Conservation (phyloP, 2,888 invertebrate genomes). For the Neuroscelio doddi region DNA sequence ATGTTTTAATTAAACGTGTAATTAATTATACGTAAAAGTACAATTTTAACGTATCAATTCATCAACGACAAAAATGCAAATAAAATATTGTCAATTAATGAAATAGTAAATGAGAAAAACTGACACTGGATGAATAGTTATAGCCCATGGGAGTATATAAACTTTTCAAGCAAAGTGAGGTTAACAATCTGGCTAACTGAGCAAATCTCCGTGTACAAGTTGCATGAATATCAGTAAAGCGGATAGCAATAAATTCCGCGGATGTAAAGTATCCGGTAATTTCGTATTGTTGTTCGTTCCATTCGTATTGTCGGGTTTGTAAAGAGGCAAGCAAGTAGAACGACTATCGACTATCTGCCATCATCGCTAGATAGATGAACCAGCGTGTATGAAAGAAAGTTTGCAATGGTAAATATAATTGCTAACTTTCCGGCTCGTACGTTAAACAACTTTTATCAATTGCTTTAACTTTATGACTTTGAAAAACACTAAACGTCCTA, state of each 20-base stretch:
- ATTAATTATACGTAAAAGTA: too few relatives aligned
- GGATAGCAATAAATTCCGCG: constrained; percentile 64
- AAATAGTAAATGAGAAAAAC: too few relatives aligned
- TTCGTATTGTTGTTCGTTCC: constrained; percentile 63
- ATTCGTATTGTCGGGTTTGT: constrained; percentile 52
- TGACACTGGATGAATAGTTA: too few relatives aligned
- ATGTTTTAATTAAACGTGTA: too few relatives aligned
- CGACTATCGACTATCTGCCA: constrained; percentile 52
- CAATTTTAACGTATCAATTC: too few relatives aligned
- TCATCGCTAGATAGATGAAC: constrained; percentile 52
- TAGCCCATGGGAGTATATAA: constrained; percentile 5
- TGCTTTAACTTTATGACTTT: too few relatives aligned
- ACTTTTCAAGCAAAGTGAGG: constrained; percentile 32
- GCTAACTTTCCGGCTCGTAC: constrained; percentile 9
- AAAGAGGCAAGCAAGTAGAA: constrained; percentile 64
- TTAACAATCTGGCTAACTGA: constrained; percentile 47
- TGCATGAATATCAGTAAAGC: constrained; percentile 48
- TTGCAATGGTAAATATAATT: constrained; percentile 42
- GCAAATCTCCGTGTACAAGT: constrained; percentile 47
- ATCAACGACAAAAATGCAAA: too few relatives aligned
- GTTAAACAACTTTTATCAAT: too few relatives aligned
- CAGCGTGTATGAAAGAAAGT: constrained; percentile 42
- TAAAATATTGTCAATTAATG: too few relatives aligned
- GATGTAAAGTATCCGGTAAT: constrained; percentile 69
- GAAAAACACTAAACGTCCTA: too few relatives aligned